These are phyloP conservation scores for Pectinophora gossypiella DNA, from an alignment of 1,140 invertebrate genomes.

Conservation along the genomic window DNA sequence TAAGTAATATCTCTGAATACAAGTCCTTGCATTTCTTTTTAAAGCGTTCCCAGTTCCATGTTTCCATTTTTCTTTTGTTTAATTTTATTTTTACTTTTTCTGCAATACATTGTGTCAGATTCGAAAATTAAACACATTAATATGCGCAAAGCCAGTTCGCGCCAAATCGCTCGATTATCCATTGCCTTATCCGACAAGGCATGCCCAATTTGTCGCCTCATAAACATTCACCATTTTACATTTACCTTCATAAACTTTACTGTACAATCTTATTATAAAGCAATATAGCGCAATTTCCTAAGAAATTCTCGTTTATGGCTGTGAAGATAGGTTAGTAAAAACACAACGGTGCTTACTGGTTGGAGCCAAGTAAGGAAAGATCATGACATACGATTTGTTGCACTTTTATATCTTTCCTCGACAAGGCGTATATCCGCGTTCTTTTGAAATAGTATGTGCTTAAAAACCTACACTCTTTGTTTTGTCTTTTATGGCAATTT, in stretches of 20 bases:
- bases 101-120: too few species aligned
- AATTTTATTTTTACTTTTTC: too few species aligned
- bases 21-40: too few species aligned
- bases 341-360: constrained; percentile 40
- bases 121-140: too few species aligned
- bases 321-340: constrained; percentile 24
- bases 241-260: background rate
- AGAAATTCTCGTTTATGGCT: constrained; percentile 18
- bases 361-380: constrained; percentile 39
- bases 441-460: background rate
- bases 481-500: background rate
- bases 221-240: constrained; percentile 9
- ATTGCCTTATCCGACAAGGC: constrained; percentile 7
- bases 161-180: constrained; percentile 1
- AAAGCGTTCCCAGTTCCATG: too few species aligned
- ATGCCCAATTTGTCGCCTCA: constrained; percentile 38
- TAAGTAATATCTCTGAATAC: too few species aligned
- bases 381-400: constrained; percentile 53
- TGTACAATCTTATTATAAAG: constrained; percentile 6
- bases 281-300: constrained; percentile 22
- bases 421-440: constrained; percentile 10
- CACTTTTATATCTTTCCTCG: constrained; percentile 28
- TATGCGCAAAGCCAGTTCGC: too few species aligned
- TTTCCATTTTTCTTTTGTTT: too few species aligned
- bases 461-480: too few species aligned